Base-by-base conservation (phyloP, 1,140 invertebrate species). In the Drosophila repleta region DNA sequence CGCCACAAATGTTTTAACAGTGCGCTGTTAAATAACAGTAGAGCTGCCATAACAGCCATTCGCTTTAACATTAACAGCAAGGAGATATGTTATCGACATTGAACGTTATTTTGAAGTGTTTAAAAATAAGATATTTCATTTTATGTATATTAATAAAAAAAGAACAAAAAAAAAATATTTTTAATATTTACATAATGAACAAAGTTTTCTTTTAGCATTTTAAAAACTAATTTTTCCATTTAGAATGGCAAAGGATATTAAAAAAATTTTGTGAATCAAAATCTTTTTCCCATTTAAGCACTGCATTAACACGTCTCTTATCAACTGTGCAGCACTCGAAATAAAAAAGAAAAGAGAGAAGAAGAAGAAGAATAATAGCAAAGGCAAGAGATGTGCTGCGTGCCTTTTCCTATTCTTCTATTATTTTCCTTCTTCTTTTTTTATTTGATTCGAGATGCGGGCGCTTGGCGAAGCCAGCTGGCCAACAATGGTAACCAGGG, bases 401-500 rank as follows among this genome's bases (percentile, higher is more conserved):
- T 67, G 43, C 39, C 29, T 29, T 24, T 29, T 17, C 20, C 13
- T 52, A 3, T 32, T 17, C 24, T 29, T 15, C n/a, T 49, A 43
- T 15, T 17, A 43, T 5, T 43, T 43, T 26, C n/a, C n/a, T 20
- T 46, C 17, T 20, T 21, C 15, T 48, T 13, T 29, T 49, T 60
- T 29, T 46, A 60, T 60, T 53, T 48, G 21, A 46, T 39, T 53
- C 13, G 4, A 32, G 29, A 48, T 39, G 49, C 18, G 39, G 26
- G 57, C 11, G 6, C 49, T 20, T 11, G 8, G 11, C 20, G 58
- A 15, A 32, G 32, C 37, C 13, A 46, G 61, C 52, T 67, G 62
- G 63, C 66, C 57, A 67, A 76, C 69, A 76, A 76, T 72, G 63
- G 74, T 66, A 73, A 76, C 62, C 74, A 69, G 65, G 71, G 45